phyloP scores from a whole-genome alignment of 2,113 vertebrate genomes.

The Rhodinocichla rosea region DNA sequence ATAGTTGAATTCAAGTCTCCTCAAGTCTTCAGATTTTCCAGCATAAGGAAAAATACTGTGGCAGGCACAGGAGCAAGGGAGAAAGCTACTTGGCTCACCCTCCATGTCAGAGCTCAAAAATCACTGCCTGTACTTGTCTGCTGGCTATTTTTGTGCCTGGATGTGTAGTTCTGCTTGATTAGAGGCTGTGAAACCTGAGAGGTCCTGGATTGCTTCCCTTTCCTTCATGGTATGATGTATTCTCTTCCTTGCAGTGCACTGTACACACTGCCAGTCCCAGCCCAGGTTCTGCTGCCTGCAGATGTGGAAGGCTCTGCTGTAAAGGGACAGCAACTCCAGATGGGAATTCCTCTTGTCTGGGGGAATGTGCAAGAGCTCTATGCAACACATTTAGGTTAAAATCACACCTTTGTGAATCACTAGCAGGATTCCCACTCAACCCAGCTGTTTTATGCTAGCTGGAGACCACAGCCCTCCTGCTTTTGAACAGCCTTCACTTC shows the following conservation, averaged over 20 bases:
- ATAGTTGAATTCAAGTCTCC: neutral
- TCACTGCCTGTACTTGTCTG: neutral
- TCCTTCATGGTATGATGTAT: rapidly evolving
- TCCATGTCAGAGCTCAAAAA: neutral
- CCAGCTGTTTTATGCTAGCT: neutral
- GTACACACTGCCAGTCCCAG: neutral
- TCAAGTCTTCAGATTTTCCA: neutral
- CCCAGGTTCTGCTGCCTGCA: neutral
- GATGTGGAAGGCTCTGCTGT: neutral
- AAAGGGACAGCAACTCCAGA: rapidly evolving
- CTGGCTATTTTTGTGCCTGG: neutral
- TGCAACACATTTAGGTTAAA: neutral
- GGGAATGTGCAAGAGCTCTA: neutral
- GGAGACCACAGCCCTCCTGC: neutral
- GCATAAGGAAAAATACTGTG: neutral
- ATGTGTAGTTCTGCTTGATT: neutral
- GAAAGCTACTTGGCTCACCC: neutral
- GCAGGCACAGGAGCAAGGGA: rapidly evolving
- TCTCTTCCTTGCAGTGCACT: neutral
- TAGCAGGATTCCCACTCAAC: neutral
- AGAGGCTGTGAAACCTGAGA: neutral
- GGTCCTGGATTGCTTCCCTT: neutral
- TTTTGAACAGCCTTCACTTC: neutral
- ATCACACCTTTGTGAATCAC: neutral
- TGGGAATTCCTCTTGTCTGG: neutral